Base-by-base conservation (phyloP, 2,113 vertebrate species). In the Xiphophorus hellerii region DNA sequence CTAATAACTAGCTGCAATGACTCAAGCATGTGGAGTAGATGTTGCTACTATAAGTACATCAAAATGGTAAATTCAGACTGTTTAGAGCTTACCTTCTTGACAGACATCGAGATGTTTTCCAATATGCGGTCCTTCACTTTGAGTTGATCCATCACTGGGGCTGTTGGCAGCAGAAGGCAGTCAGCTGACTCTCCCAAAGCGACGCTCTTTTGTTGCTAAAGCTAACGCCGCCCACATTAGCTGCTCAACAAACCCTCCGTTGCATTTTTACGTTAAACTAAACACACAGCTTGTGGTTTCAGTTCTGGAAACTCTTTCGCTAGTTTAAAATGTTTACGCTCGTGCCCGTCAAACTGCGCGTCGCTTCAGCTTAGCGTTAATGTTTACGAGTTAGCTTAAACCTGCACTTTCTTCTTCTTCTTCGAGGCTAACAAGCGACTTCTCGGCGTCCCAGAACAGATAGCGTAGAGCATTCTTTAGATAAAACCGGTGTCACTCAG, bases 101-200 rank as follows among this genome's bases (percentile, higher is more conserved):
- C 97, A 48, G 97, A 97, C 71, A 97, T 85, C 13, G 96, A 97
- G 86, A 98, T 97, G 93, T 99, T 99, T 93, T 98, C 96, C 92
- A 99, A 84, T 90, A 99, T 99, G 78, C 97, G 95, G 92, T 98
- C 97, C 94, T 98, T 98, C 77, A 97, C 96, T 96, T 97, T 96
- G 33, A 95, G 95, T 74, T 96, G 95, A 94, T 97, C 97, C 97
- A 98, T 98, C 88, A 65, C 91, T 85, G 87, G 87, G 67, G 72
- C 73, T 84, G 85, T 80, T 67, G 83, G 82, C 82, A 85, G 89
- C 93, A 81, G 87, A 71, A 74, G 81, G 22, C 88, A 77, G 90
- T 94, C 94, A 95, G 93, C 92, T 94, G 93, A 93, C 87, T 86
- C 9, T 31, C 76, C 64, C 35, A 30, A 10, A 60, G 68, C 68